Evolutionary conservation across 2,797 vertebrate species (phyloP).

Genomic region (Molossus molossus): DNA sequence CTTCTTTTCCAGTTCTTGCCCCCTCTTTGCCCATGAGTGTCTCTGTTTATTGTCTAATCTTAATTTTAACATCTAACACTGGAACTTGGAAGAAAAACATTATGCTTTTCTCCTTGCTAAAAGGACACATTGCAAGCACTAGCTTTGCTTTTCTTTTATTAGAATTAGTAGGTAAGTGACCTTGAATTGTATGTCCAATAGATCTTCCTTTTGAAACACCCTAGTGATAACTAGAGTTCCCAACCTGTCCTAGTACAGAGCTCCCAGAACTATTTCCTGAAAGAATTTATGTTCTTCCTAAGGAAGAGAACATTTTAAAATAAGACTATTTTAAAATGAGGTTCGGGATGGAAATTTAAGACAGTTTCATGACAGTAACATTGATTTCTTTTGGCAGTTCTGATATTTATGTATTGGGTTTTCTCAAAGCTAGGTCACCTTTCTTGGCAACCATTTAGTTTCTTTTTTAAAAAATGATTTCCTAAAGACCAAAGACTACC

Average conservation of each 20-base stretch:
- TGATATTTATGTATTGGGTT: slow-evolving; percentile 84
- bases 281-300: slow-evolving; percentile 75
- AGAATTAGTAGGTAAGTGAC: slow-evolving; percentile 79
- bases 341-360: slow-evolving; percentile 76
- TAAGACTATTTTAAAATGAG: slow-evolving; percentile 77
- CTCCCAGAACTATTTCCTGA: slow-evolving; percentile 77
- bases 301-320: slow-evolving; percentile 78
- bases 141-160: slow-evolving; percentile 73
- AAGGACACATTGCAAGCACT: slow-evolving; percentile 73
- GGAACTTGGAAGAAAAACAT: slow-evolving; percentile 69
- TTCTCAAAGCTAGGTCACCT: slow-evolving; percentile 85
- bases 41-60: slow-evolving; percentile 9
- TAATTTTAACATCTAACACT: slow-evolving; percentile 69
- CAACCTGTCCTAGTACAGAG: slow-evolving; percentile 55
- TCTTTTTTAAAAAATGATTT: slow-evolving; percentile 80
- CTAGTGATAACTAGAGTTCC: slow-evolving; percentile 70
- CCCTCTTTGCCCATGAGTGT: background rate
- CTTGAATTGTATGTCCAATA: slow-evolving; percentile 74
- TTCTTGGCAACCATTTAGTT: slow-evolving; percentile 76
- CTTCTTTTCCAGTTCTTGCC: background rate
- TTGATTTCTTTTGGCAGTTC: slow-evolving; percentile 80
- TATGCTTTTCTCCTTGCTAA: slow-evolving; percentile 57
- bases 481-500: slow-evolving; percentile 76
- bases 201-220: slow-evolving; percentile 75
- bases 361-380: slow-evolving; percentile 79